Evolutionary conservation across 2,797 vertebrate genomes (phyloP), one percentile per base, ranked within the genome.

Genomic region (Pteronotus mesoamericanus): DNA sequence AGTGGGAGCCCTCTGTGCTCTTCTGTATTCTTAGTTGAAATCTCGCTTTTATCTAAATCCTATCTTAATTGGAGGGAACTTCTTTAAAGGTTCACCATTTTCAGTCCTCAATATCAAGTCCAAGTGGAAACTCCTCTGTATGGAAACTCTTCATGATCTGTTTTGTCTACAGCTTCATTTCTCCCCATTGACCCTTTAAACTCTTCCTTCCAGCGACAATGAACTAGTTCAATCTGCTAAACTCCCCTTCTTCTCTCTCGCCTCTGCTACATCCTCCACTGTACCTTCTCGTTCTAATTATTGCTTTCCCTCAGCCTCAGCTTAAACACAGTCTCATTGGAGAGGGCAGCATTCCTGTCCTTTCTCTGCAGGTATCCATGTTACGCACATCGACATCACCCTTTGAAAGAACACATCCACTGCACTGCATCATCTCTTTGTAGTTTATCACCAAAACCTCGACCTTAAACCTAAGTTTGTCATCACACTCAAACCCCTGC

Each of bases 111-210:
- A 32, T 29, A 14, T 46, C 19, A 83, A 68, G 46, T 34, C 29
- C 2, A 71, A 64, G 24, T n/a, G n/a, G n/a, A n/a, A n/a, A n/a
- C 26, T 7, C 39, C 6, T 66, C 1, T 0, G 10, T 21, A n/a
- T 0, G 48, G n/a, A 85, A 55, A 14, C 2, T 10, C 7, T 71
- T 48, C 4, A 9, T 10, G 7, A 21, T 19, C 0, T 37, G 2
- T n/a, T 88, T n/a, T 64, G 48, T 46, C 26, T 55, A 57, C 15
- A n/a, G 10, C 6, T 44, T 32, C 59, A n/a, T 72, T 46, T 61
- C 18, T 78, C 59, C 16, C 6, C 26, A 6, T 12, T 59, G 29
- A 53, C 34, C n/a, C 14, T 86, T 79, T 16, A 83, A 34, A 32
- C 2, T 55, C 34, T 39, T 68, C 46, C 15, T 74, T 71, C 37